Percentiles rank a stretch among this genome's conserved stretches.
These are phyloP conservation scores for Corvus hawaiiensis DNA, from an alignment of 2,113 vertebrate genomes.

Conservation along the genomic window DNA sequence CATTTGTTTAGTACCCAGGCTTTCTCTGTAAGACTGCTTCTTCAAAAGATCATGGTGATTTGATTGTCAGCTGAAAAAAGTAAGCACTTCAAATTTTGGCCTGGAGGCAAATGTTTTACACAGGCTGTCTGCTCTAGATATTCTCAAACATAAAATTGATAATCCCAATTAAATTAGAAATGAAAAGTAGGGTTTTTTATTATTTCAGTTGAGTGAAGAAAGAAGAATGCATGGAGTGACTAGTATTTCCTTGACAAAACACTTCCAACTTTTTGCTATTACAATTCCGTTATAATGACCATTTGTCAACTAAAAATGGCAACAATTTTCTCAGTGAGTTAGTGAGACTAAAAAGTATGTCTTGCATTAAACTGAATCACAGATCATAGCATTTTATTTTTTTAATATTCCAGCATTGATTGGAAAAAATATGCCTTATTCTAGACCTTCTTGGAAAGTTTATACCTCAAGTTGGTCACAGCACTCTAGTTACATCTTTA, in stretches of 20 bases:
- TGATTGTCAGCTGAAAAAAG: background rate
- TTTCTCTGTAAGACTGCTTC: background rate
- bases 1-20: background rate
- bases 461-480: background rate
- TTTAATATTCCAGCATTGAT: background rate
- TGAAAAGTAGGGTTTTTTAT: background rate
- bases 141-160: background rate
- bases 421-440: background rate
- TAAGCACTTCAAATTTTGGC: background rate
- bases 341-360: background rate
- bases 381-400: background rate
- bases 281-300: background rate
- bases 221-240: background rate
- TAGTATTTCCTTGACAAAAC: background rate
- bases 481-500: background rate
- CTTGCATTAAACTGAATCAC: background rate
- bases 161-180: background rate
- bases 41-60: background rate
- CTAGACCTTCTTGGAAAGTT: background rate
- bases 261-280: background rate
- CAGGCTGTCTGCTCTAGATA: background rate
- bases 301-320: conserved; percentile 2
- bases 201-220: background rate
- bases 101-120: background rate
- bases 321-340: background rate